These are phyloP conservation scores for Ctenochaetus hawaiiensis DNA, from an alignment of 2,797 vertebrate genomes.

Conservation along the genomic window DNA sequence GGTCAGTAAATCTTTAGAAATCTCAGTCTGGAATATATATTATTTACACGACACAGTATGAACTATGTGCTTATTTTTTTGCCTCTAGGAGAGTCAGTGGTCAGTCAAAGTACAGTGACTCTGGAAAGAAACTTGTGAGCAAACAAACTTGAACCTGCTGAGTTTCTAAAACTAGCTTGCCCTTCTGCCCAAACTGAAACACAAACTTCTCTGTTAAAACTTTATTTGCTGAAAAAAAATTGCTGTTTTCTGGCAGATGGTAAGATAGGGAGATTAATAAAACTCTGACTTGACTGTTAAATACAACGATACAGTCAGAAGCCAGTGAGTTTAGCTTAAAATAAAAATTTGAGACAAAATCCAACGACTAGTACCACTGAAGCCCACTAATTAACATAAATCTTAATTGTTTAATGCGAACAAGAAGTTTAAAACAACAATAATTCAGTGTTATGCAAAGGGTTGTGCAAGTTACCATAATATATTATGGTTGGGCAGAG, in stretches of 20 bases:
- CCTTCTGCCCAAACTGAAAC: not conserved
- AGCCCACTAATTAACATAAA: not conserved
- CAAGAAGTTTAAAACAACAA: not conserved
- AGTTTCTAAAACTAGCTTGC: not conserved
- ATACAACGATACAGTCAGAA: not conserved
- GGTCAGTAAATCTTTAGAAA: not conserved
- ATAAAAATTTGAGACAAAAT: not conserved
- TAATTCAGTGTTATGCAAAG: not conserved
- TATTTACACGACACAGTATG: slow-evolving; percentile 14
- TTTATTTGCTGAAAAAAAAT: not conserved
- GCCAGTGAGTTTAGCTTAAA: not conserved
- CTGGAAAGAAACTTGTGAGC: not conserved
- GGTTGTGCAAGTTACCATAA: too few species aligned
- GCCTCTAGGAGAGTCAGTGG: slow-evolving; percentile 18
- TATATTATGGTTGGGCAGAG: too few species aligned
- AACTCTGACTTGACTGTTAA: not conserved
- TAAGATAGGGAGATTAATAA: not conserved
- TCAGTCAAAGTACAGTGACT: slow-evolving; percentile 21
- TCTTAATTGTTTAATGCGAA: not conserved
- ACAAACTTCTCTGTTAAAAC: not conserved
- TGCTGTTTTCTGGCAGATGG: not conserved
- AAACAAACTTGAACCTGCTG: not conserved
- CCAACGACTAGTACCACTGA: not conserved
- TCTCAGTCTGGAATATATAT: not conserved
- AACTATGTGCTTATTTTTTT: slow-evolving; percentile 31